A percentile compares a stretch with the other conserved stretches of the same genome.
These are phyloP conservation scores for Orthonychiurus folsomi DNA, from an alignment of 2,888 invertebrate genomes.

Conservation along the genomic window DNA sequence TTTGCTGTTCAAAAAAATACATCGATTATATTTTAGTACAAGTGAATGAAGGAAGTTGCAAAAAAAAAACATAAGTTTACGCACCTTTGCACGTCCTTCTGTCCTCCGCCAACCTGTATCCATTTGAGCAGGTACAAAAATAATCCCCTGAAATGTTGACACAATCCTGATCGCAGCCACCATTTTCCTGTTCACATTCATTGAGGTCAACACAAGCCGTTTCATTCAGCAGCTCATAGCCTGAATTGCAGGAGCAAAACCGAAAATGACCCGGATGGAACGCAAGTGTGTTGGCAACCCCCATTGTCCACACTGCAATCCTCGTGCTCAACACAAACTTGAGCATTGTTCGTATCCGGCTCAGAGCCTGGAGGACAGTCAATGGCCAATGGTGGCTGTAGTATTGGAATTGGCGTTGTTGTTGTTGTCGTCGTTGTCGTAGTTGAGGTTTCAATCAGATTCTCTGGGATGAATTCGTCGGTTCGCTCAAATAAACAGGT, in stretches of 20 bases:
- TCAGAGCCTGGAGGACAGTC: conserved; percentile 46
- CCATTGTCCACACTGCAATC: conserved; percentile 48
- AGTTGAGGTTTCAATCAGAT: conserved; percentile 18
- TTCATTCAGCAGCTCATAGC: conserved; percentile 45
- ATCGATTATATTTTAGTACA: not conserved
- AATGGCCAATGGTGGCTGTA: conserved; percentile 21
- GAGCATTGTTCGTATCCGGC: conserved; percentile 40
- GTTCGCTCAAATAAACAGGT: conserved; percentile 39
- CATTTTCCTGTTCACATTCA: conserved; percentile 53
- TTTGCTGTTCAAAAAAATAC: conserved; percentile 23
- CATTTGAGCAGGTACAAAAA: conserved; percentile 55
- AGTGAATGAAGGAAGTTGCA: not conserved
- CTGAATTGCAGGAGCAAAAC: conserved; percentile 47
- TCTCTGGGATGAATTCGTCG: conserved; percentile 15
- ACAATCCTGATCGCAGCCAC: conserved; percentile 54
- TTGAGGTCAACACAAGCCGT: conserved; percentile 52
- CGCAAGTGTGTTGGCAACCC: conserved; percentile 53
- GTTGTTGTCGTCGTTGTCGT: conserved; percentile 11
- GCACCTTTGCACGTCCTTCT: conserved; percentile 44
- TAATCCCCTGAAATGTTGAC: conserved; percentile 46
- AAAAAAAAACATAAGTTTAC: not conserved
- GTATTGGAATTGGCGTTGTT: conserved; percentile 2
- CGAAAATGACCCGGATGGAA: conserved; percentile 49
- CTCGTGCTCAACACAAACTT: conserved; percentile 42
- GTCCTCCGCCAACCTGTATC: conserved; percentile 48